A percentile compares a stretch with the other conserved stretches of the same genome.
phyloP scores from a whole-genome alignment of 2,888 invertebrate genomes.

The Hirtodrosophila cameraria region DNA sequence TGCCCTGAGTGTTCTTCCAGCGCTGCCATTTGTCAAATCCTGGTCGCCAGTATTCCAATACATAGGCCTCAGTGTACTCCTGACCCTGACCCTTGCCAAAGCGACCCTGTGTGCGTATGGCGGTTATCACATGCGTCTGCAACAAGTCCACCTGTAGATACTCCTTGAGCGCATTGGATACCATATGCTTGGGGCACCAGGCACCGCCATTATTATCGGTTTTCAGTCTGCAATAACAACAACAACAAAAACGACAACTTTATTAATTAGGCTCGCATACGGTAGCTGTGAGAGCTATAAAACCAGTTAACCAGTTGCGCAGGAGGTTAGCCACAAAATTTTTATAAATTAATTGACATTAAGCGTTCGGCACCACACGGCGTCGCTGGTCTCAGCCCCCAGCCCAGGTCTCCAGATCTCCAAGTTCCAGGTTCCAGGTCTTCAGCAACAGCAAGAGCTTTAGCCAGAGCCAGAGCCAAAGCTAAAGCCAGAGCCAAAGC shows the following conservation, averaged over 20 bases:
- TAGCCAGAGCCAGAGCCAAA: background rate
- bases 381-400: slow-evolving; percentile 10
- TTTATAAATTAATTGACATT: slow-evolving; percentile 83
- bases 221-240: slow-evolving; percentile 87
- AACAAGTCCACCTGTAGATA: slow-evolving; percentile 90
- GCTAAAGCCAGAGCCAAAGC: slow-evolving; percentile 21
- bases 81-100: slow-evolving; percentile 93
- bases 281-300: slow-evolving; percentile 46
- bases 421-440: background rate
- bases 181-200: slow-evolving; percentile 92
- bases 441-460: slow-evolving; percentile 7
- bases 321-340: slow-evolving; percentile 28
- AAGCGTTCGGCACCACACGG: slow-evolving; percentile 81
- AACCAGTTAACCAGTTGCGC: slow-evolving; percentile 66
- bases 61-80: slow-evolving; percentile 91
- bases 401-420: background rate
- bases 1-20: slow-evolving; percentile 89
- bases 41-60: slow-evolving; percentile 91
- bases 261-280: slow-evolving; percentile 62
- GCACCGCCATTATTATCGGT: slow-evolving; percentile 92
- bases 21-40: slow-evolving; percentile 89
- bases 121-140: slow-evolving; percentile 88
- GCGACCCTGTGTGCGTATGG: slow-evolving; percentile 91
- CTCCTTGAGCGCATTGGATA: slow-evolving; percentile 89
- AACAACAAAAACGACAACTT: slow-evolving; percentile 35